Evolutionary conservation across 2,113 vertebrate genomes (phyloP).

Genomic region (Protobothrops flavoviridis): DNA sequence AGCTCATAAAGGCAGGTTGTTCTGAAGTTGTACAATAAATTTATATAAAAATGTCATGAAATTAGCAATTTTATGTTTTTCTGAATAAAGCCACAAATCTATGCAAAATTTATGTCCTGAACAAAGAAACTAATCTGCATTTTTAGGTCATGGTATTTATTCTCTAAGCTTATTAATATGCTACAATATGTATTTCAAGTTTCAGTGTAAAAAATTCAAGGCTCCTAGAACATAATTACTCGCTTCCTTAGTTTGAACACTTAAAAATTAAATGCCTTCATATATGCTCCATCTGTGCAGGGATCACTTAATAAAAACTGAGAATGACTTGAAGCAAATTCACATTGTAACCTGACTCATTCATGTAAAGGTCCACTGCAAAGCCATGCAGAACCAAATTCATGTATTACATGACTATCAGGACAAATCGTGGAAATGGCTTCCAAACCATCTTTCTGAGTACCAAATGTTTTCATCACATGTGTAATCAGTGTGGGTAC

Average conservation of each 20-base stretch:
- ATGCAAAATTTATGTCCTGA: conserved; percentile 24
- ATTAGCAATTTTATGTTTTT: not conserved
- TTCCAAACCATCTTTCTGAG: not conserved
- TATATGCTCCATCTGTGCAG: not conserved
- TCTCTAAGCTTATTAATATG: conserved; percentile 31
- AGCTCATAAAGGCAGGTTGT: not conserved
- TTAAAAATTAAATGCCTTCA: conserved; percentile 35
- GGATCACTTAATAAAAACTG: conserved; percentile 27
- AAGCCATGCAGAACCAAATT: not conserved
- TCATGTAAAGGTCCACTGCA: not conserved
- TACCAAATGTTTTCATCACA: not conserved
- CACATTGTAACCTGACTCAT: conserved; percentile 13
- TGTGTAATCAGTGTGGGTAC: not conserved
- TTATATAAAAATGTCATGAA: not conserved
- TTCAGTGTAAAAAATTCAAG: conserved; percentile 37
- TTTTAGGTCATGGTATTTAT: conserved; percentile 39
- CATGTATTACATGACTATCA: not conserved
- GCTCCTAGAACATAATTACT: conserved; percentile 48
- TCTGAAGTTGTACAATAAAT: not conserved
- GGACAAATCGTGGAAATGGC: not conserved
- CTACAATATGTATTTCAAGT: conserved; percentile 8
- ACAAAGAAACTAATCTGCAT: not conserved
- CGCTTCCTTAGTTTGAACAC: conserved; percentile 31
- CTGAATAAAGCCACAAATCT: not conserved
- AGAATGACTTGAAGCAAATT: conserved; percentile 20